These are phyloP conservation scores for Ciconia stormi DNA, from an alignment of 2,113 vertebrate genomes.

Conservation along the genomic window DNA sequence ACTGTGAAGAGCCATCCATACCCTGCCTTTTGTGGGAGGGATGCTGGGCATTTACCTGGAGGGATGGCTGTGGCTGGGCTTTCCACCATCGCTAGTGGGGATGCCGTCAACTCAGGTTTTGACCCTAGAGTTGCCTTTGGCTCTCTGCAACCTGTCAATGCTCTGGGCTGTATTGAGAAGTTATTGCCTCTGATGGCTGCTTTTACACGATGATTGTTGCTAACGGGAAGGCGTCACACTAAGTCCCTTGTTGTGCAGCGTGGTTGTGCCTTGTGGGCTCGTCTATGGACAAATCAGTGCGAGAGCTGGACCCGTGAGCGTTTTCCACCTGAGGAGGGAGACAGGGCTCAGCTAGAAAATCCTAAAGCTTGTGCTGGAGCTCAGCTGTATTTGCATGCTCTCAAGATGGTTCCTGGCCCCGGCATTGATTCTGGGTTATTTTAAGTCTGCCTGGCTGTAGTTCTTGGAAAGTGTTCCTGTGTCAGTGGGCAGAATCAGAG, in stretches of 20 bases:
- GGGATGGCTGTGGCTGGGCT: background rate
- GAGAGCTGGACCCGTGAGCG: fast-evolving
- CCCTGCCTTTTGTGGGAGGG: background rate
- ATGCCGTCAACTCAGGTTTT: background rate
- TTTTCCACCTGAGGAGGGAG: background rate
- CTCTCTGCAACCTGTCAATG: background rate
- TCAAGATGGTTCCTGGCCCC: constrained; percentile 21
- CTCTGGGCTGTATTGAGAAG: background rate
- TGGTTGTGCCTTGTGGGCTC: background rate
- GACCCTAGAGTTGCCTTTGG: fast-evolving
- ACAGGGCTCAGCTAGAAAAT: background rate
- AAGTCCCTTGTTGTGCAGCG: background rate
- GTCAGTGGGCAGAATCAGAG: constrained; percentile 7
- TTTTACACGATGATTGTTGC: background rate
- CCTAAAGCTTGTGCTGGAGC: background rate
- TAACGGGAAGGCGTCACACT: fast-evolving
- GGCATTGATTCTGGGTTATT: background rate
- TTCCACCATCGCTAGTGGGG: fast-evolving
- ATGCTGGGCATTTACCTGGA: background rate
- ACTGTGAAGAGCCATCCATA: background rate
- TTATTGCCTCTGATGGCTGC: background rate
- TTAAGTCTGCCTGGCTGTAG: background rate
- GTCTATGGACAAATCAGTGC: fast-evolving
- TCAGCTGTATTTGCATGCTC: background rate
- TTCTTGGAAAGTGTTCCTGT: background rate